Conservation (phyloP, 1,140 invertebrate genomes). For the Polyergus mexicanus region DNA sequence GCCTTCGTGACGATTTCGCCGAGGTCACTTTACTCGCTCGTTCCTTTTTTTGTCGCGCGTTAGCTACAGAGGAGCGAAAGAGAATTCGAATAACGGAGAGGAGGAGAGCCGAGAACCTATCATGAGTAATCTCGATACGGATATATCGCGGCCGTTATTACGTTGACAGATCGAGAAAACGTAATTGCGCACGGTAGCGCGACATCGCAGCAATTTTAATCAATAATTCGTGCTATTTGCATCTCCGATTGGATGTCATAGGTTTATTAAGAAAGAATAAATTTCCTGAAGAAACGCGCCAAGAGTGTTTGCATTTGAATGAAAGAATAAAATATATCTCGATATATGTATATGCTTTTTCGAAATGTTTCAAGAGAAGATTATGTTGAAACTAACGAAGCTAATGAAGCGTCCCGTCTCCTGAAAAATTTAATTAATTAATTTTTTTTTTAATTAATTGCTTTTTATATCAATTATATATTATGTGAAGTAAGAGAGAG, state of each 20-base stretch:
- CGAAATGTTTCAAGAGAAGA: neutral
- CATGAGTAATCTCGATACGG: constrained; percentile 41
- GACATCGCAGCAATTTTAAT: neutral
- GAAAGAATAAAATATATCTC: neutral
- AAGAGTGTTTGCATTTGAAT: neutral
- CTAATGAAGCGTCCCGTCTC: neutral
- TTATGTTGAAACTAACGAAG: neutral
- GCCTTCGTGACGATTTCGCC: constrained; percentile 82
- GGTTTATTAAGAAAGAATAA: neutral
- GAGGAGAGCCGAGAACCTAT: neutral
- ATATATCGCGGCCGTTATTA: neutral
- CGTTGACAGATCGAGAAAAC: neutral
- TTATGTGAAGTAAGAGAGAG: neutral
- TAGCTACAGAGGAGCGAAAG: constrained; percentile 31
- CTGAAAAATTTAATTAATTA: neutral
- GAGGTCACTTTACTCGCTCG: constrained; percentile 71
- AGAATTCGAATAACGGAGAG: constrained; percentile 38
- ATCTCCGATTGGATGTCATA: neutral
- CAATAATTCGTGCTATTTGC: constrained; percentile 1
- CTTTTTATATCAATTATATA: neutral
- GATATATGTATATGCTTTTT: no score
- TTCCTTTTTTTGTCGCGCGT: constrained; percentile 35
- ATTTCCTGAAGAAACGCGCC: neutral
- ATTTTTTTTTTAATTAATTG: neutral
- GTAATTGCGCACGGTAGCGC: neutral